Base-by-base conservation (phyloP, 2,888 invertebrate genomes). In the Copidosoma aretas region DNA sequence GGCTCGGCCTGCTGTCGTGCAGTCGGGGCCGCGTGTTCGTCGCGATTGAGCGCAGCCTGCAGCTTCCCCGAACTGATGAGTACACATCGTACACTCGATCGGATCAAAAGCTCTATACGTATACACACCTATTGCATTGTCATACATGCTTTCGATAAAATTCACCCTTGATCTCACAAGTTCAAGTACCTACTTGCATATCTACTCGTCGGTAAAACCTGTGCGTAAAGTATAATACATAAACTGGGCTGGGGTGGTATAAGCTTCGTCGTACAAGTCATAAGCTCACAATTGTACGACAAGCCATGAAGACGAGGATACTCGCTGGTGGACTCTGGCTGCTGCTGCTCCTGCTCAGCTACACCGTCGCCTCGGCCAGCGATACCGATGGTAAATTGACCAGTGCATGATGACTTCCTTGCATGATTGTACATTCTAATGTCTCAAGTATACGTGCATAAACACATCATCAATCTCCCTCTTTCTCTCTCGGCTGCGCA, bases 321-420 rank as follows among this genome's bases (percentile, higher is more conserved):
- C 17, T 46, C 8, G 43, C 22, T 52, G 32, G 32, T n/a, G 51
- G 51, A 12, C 52, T 52, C 52, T 52, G 19, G 22, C 10, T n/a
- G 17, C 19, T 15, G 32, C 25, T 32, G 2, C 32, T 46, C 17
- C 15, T 14, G 15, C 17, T 14, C 43, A 15, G 43, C 43, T 17
- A 15, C 43, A 3, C 12, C 43, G 4, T 46, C 12, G 43, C 43
- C 43, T 46, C 43, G 43, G 12, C 43, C 43, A 46, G 43, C 53
- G 24, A 53, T 19, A 53, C 5, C 53, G 24, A 53, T 19, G 53
- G 53, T 53, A 53, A 53, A 53, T 53, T 53, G 4, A 46, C 43
- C 4, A 46, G 43, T 46, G 43, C 22, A 32, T 46, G 41, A 60
- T 56, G n/a, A n/a, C n/a, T n/a, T n/a, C n/a, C n/a, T n/a, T n/a